A percentile compares a stretch with the other conserved stretches of the same genome.
Evolutionary conservation across 2,888 invertebrate genomes (phyloP).

Genomic region (Gisinianus flammeolus): DNA sequence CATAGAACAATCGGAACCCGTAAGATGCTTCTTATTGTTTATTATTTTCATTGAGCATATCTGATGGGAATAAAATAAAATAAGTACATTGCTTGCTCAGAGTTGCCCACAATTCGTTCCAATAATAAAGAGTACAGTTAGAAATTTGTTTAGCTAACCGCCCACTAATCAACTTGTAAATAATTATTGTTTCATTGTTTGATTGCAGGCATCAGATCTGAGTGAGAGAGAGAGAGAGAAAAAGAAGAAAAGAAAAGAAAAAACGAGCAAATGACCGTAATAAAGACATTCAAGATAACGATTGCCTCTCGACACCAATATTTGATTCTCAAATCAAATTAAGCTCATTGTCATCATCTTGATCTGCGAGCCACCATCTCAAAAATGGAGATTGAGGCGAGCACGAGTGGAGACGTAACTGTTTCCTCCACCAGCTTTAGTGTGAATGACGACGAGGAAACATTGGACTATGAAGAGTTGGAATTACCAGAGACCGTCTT

Average conservation of each 20-base stretch:
- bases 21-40: no score
- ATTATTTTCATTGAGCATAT: no score
- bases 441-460: neutral
- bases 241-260: neutral
- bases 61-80: no score
- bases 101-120: neutral
- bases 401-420: conserved; percentile 4
- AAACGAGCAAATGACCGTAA: conserved; percentile 16
- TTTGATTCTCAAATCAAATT: neutral
- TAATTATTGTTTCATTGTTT: conserved; percentile 34
- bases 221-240: neutral
- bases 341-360: neutral
- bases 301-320: neutral
- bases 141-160: neutral
- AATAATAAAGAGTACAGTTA: conserved; percentile 14
- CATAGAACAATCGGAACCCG: no score
- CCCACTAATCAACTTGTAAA: conserved; percentile 22
- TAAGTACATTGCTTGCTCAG: no score
- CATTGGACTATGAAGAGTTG: neutral
- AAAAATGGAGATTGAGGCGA: conserved; percentile 10
- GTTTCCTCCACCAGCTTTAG: conserved; percentile 8
- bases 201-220: neutral
- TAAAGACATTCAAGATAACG: conserved; percentile 7
- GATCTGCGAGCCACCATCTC: neutral
- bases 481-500: conserved; percentile 27